phyloP scores from a whole-genome alignment of 2,113 vertebrate genomes.

The Zosterops japonicus region DNA sequence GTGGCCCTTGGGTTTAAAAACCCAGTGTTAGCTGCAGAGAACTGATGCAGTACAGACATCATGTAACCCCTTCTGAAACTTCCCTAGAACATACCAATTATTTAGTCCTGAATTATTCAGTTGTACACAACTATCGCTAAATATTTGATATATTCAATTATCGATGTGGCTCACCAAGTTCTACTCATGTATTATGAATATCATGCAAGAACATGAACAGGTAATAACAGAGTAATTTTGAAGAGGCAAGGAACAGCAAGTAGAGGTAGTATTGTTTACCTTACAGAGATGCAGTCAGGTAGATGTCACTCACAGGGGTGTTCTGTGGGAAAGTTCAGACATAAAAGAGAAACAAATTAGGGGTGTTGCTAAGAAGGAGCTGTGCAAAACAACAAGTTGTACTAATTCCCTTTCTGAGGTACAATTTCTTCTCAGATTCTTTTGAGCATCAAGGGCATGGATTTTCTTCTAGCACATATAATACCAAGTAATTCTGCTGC shows the following conservation, averaged over 20 bases:
- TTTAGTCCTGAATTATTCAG: slow-evolving; percentile 5
- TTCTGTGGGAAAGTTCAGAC: not conserved
- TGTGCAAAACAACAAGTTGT: not conserved
- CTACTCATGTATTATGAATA: slow-evolving; percentile 9
- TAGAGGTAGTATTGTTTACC: not conserved
- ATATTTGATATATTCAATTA: slow-evolving; percentile 22
- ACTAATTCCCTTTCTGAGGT: not conserved
- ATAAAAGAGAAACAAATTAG: not conserved
- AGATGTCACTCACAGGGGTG: accelerated
- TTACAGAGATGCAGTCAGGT: not conserved
- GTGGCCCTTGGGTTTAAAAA: not conserved
- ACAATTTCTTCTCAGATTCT: not conserved
- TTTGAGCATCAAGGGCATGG: not conserved
- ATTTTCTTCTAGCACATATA: not conserved
- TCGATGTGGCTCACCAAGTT: not conserved
- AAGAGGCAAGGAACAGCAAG: not conserved
- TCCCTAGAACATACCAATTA: not conserved
- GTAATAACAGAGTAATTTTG: not conserved
- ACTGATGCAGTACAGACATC: not conserved
- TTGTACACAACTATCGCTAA: not conserved
- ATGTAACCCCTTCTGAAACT: not conserved
- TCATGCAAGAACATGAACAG: not conserved
- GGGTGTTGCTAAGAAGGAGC: not conserved
- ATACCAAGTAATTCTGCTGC: not conserved
- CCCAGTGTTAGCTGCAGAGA: not conserved